Evolutionary conservation across 1,140 invertebrate species (phyloP), one percentile per base, ranked within the genome.

Genomic region (Ectropis grisescens): DNA sequence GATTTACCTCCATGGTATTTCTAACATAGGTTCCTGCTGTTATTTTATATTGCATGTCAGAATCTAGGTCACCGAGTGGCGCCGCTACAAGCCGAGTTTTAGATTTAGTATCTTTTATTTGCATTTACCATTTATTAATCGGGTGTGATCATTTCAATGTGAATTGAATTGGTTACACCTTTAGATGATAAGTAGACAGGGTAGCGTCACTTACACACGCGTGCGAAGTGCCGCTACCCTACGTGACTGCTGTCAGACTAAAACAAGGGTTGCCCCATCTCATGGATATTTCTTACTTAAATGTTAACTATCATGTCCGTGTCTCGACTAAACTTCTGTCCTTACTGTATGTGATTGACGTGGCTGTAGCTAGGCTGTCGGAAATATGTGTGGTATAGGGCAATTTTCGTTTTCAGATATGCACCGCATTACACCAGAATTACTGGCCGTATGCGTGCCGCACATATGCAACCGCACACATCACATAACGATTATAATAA

Each of bases 371-470:
- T 72, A 76, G 68, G 58, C 39, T 51, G 52, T 61, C 59, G 60
- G 65, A 65, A 65, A 72, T 78, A 74, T 78, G 76, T 81, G 76
- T 81, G 76, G 72, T 81, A 78, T 76, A 81, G 74, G 72, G 76
- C 65, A 76, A 68, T 81, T 81, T 81, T 81, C 70, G 68, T 81
- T 81, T 81, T 81, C 76, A 81, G 76, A 81, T 81, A 72, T 81
- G 76, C 76, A 76, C 76, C 59, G 68, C 71, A 74, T 79, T 81
- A 79, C 76, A 81, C 76, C 76, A 81, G 76, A 81, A 76, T 79
- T 81, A 81, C 76, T 81, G 76, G 76, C 76, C 76, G 61, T 81
- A 76, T 76, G 72, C 76, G 76, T 81, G 74, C 69, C 76, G 76
- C 76, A 78, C 76, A 74, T 81, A 81, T 75, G 61, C 75, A 80